These are phyloP conservation scores for Borostomias antarcticus DNA, from an alignment of 2,797 vertebrate species.

Conservation along the genomic window DNA sequence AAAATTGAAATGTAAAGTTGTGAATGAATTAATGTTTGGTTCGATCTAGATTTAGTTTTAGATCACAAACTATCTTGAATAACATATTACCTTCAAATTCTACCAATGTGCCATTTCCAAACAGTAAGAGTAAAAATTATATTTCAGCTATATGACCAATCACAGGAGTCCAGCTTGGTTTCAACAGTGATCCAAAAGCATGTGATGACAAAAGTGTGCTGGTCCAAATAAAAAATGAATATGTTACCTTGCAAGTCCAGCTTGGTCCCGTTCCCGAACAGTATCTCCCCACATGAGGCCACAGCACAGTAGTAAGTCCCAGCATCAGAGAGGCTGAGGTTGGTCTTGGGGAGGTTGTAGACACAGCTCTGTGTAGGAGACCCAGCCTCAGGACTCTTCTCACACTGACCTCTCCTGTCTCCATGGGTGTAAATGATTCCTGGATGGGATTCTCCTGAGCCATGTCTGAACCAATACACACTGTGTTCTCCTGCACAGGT, in stretches of 20 bases:
- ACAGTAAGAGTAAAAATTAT: too few species aligned
- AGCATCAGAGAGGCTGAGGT: constrained; percentile 20
- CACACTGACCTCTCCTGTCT: constrained; percentile 20
- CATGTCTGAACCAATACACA: constrained; percentile 42
- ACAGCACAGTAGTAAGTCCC: constrained; percentile 43
- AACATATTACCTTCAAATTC: constrained; percentile 5
- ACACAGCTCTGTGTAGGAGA: constrained; percentile 27
- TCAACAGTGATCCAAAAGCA: too few species aligned
- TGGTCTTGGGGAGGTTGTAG: constrained; percentile 33
- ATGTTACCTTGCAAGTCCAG: constrained; percentile 1
- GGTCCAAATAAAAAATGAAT: too few species aligned
- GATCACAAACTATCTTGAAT: neutral
- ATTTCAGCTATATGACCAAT: too few species aligned
- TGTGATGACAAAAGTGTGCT: too few species aligned
- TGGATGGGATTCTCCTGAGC: constrained; percentile 21
- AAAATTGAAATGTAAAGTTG: too few species aligned
- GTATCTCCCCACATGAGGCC: constrained; percentile 34
- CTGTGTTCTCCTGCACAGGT: constrained; percentile 33
- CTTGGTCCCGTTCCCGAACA: constrained; percentile 26
- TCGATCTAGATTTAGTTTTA: too few species aligned
- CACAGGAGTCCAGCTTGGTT: too few species aligned
- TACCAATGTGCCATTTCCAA: constrained; percentile 31
- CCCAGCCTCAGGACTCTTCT: constrained; percentile 7
- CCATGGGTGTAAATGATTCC: constrained; percentile 30
- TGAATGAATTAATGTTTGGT: too few species aligned